phyloP scores from a whole-genome alignment of 2,113 vertebrate species.

The Scytalopus superciliaris region DNA sequence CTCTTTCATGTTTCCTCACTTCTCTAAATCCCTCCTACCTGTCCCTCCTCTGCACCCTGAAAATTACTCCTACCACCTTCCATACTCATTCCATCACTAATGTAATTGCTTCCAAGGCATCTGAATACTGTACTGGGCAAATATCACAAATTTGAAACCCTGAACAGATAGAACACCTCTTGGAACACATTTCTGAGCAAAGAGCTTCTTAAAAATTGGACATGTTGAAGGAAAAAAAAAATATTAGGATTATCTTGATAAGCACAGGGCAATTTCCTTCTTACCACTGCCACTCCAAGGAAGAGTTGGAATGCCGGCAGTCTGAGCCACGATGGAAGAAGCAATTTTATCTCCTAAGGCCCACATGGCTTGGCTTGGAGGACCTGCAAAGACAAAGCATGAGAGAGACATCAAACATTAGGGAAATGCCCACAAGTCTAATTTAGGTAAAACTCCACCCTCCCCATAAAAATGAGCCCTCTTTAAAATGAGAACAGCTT shows the following conservation, averaged over 20 bases:
- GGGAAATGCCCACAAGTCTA: neutral
- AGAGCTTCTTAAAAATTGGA: neutral
- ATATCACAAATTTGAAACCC: neutral
- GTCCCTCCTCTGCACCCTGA: neutral
- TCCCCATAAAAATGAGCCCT: neutral
- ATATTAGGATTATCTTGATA: neutral
- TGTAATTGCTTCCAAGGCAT: conserved; percentile 60
- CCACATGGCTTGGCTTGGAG: conserved; percentile 99
- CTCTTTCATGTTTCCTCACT: neutral
- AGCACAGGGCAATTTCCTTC: neutral
- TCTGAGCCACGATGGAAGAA: conserved; percentile 97
- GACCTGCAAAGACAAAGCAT: conserved; percentile 74
- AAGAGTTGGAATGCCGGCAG: conserved; percentile 95
- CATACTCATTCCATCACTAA: conserved; percentile 57
- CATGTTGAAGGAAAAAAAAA: neutral
- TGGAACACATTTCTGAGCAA: neutral
- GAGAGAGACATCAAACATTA: neutral
- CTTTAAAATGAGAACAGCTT: neutral
- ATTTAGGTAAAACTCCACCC: neutral
- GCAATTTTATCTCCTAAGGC: conserved; percentile 98
- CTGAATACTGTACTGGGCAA: conserved; percentile 58
- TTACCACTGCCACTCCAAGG: conserved; percentile 95
- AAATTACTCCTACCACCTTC: conserved; percentile 35
- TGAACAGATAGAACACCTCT: neutral
- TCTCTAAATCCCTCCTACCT: neutral